Base-by-base conservation (phyloP, 30 jellyfish, hydroid and myxozoan species). In the Cassiopea andromeda region DNA sequence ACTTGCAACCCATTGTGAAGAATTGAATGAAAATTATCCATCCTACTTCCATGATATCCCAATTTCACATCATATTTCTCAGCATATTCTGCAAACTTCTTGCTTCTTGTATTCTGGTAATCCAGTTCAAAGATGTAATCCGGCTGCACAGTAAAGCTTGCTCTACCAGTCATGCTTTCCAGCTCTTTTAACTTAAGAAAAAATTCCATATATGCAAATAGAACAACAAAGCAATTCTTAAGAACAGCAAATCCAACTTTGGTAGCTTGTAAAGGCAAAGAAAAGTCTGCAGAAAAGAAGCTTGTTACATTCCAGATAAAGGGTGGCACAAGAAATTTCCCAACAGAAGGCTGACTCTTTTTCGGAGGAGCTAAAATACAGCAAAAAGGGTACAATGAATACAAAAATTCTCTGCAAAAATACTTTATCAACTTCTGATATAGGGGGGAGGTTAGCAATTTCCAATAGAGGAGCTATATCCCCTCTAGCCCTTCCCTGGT, bases 31-130 rank as follows among this genome's bases (percentile, higher is more conserved):
- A 90, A 94, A 82, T 94, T 94, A 58, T 94, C 98, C 73, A 94
- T 60, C 48, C 98, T 84, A 87, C 98, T 94, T 5, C 98, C 98
- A 87, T 94, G 98, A 71, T 77, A 94, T 18, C 98, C 98, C 66
- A 83, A 78, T 69, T 90, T 94, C 18, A 90, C 64, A 38, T 90
- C 98, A 91, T 90, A 81, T 10, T 64, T 70, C 2, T 74, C 58
- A 8, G 92, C 85, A 60, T 46, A 88, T 12, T 91, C 92, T 12
- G 87, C 97, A 87, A 94, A 94, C 68, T 83, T 90, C 68, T 47
- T 64, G 44, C 98, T 84, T n/a, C 48, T 48, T 50, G 83, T 43
- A 17, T 87, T 82, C 17, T 60, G 80, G 91, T 94, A 94, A 50
- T 87, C 49, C 58, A 94, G 94, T 87, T 94, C 98, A 91, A 94